Percentiles rank a stretch among this genome's conserved stretches.
Conservation (phyloP, 2,888 invertebrate species). For the Meghimatium bilineatum region DNA sequence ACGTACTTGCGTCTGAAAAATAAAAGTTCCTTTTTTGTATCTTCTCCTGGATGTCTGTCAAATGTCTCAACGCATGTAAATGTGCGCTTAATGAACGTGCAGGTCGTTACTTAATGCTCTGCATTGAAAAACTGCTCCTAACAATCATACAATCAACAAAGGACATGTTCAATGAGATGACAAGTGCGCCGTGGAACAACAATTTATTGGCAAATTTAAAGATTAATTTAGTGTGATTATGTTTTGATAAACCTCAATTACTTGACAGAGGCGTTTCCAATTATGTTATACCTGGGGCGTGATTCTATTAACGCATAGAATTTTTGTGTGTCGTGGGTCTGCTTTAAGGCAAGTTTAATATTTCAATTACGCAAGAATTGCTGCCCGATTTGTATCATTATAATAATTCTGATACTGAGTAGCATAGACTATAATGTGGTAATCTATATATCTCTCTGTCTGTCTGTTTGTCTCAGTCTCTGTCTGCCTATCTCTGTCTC, state of each 20-base stretch:
- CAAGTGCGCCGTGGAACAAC: neutral
- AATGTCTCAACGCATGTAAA: neutral
- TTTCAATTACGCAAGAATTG: neutral
- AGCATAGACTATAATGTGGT: no score
- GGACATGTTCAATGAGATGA: neutral
- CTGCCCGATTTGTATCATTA: no score
- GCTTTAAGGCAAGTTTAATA: neutral
- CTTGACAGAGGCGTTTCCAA: neutral
- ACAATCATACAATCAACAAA: neutral
- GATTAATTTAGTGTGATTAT: neutral
- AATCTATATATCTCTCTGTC: no score
- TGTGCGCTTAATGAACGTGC: neutral
- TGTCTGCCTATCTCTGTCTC: no score
- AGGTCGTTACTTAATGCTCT: neutral
- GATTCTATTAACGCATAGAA: neutral
- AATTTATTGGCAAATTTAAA: slow-evolving; percentile 19
- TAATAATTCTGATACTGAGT: no score
- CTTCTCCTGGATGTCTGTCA: neutral
- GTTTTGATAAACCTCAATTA: neutral
- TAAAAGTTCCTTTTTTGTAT: neutral
- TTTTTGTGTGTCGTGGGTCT: neutral
- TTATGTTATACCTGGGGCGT: neutral
- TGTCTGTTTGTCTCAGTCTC: no score
- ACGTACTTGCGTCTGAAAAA: neutral
- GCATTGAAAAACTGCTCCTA: neutral